Evolutionary conservation across 2,888 invertebrate genomes (phyloP).

Genomic region (Conomelus anceps): DNA sequence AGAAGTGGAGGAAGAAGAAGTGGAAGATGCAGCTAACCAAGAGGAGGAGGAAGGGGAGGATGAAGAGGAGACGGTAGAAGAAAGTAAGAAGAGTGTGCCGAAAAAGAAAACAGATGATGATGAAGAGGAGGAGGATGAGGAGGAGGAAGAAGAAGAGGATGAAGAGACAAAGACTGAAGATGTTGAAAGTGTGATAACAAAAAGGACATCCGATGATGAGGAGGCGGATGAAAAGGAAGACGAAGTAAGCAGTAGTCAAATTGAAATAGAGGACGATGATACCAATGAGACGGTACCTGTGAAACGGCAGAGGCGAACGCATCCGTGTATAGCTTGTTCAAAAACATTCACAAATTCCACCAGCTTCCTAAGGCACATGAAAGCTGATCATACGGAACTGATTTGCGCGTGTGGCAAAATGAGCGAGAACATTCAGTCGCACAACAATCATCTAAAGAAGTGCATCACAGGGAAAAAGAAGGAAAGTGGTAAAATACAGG

Average conservation of each 20-base stretch:
- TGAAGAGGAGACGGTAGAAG: constrained; percentile 33
- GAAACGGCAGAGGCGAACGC: constrained; percentile 5
- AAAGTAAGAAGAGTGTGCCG: constrained; percentile 28
- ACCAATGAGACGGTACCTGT: background rate
- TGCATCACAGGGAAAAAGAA: background rate
- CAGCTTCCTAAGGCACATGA: constrained; percentile 30
- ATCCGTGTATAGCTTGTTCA: constrained; percentile 23
- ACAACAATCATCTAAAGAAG: constrained; percentile 36
- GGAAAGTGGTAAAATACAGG: background rate
- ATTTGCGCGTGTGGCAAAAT: constrained; percentile 8
- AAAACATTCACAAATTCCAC: constrained; percentile 23
- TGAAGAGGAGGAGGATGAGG: constrained; percentile 28
- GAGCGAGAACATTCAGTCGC: background rate
- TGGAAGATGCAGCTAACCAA: constrained; percentile 26
- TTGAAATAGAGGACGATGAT: background rate
- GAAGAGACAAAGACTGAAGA: constrained; percentile 21
- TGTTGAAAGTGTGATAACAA: constrained; percentile 5
- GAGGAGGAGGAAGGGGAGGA: constrained; percentile 25
- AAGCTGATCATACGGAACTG: constrained; percentile 27
- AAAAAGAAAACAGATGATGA: constrained; percentile 33
- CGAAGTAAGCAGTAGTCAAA: background rate
- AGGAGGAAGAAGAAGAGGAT: constrained; percentile 20
- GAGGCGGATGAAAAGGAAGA: constrained; percentile 5
- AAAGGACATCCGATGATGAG: constrained; percentile 4
- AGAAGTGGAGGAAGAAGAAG: constrained; percentile 32